phyloP scores from a whole-genome alignment of 2,797 vertebrate species.

The Acestrorhynchus altus region DNA sequence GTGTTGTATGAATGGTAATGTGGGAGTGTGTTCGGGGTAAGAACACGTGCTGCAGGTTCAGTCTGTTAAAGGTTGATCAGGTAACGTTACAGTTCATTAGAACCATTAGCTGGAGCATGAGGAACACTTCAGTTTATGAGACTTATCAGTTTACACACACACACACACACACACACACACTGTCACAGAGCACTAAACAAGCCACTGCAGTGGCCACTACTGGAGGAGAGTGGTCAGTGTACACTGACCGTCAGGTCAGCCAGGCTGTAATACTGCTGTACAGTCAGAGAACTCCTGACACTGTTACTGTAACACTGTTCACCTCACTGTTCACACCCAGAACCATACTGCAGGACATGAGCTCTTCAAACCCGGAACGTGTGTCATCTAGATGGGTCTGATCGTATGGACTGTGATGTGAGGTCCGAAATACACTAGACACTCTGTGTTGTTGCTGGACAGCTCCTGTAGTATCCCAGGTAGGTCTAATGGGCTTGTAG shows the following conservation, averaged over 20 bases:
- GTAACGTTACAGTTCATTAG: constrained; percentile 39
- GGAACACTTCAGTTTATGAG: constrained; percentile 24
- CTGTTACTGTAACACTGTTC: not conserved
- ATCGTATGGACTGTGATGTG: too few species aligned
- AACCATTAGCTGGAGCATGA: constrained; percentile 25
- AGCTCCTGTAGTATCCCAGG: too few species aligned
- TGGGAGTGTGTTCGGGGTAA: too few species aligned
- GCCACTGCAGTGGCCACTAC: constrained; percentile 4
- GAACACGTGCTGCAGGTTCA: constrained; percentile 31
- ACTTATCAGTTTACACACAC: constrained; percentile 5
- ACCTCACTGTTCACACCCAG: constrained; percentile 20
- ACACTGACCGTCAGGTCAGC: not conserved
- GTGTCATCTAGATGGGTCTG: too few species aligned
- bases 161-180: not conserved
- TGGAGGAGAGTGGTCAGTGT: not conserved
- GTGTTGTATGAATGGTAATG: too few species aligned
- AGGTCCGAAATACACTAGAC: too few species aligned
- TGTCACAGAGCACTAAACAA: not conserved
- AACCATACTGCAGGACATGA: constrained; percentile 29
- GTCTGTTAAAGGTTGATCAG: constrained; percentile 30
- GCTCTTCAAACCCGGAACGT: not conserved
- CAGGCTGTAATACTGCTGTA: too few species aligned
- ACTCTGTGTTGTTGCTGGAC: too few species aligned
- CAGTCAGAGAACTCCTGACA: not conserved
- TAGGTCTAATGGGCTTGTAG: too few species aligned